Base-by-base conservation (phyloP, 1,140 invertebrate genomes). In the Agrypnia vestita region DNA sequence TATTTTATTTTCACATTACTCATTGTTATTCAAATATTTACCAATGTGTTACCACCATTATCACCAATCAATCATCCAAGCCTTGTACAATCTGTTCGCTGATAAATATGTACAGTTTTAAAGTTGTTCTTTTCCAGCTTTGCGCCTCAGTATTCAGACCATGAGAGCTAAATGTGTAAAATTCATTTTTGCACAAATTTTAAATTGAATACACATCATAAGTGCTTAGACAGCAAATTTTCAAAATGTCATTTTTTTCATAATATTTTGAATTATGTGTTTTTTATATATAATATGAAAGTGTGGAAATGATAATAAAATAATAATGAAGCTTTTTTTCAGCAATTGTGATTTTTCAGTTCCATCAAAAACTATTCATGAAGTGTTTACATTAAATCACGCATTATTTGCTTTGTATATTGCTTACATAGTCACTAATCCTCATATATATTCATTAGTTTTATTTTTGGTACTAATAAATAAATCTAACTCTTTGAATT, bases 351-450 rank as follows among this genome's bases (percentile, higher is more conserved):
- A 35, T 35, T 35, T n/a, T 35, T 35, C 25, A 35, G 25, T 35
- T 35, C 25, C 25, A 35, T 35, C 25, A 6, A 35, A 35, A 35
- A 35, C 25, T 3, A 35, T 35, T n/a, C 6, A 35, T 6, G 1
- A 35, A 3, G 25, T 35, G 25, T 35, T 35, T 35, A 35, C 25
- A 35, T 35, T 6, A 35, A 35, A 35, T 35, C n/a, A 56, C n/a
- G 13, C 43, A 47, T 67, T 21, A 3, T 71, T 44, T 76, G 73
- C 73, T 76, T 61, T 76, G 56, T 76, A 76, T 62, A 76, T 76
- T 76, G 73, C 73, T 76, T 76, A 51, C 43, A 62, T 76, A 76
- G 73, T 76, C 13, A 76, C 73, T 76, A 76, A 76, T 51, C 13
- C 59, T 44, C 73, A 76, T 76, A 25, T 76, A 46, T 21, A 15